Evolutionary conservation across 2,888 invertebrate genomes (phyloP), one percentile per base, ranked within the genome.

Genomic region (Drosophila demipolita): DNA sequence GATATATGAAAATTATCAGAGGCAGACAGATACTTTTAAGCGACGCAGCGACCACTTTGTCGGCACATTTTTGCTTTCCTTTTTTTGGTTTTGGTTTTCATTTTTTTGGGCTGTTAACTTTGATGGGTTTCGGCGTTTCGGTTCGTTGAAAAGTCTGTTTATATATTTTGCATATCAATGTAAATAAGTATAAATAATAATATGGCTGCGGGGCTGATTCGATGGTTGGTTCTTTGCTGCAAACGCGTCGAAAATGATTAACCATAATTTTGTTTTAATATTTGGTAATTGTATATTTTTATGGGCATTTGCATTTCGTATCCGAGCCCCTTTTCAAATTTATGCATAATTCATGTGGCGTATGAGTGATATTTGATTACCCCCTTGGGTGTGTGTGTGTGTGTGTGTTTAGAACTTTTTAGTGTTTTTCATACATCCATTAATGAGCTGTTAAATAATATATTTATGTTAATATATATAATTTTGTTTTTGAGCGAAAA

Each of bases 241-340:
- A 66, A 74, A 75, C 73, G 86, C 87, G 64, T 58, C 64, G 53
- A 63, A 82, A 90, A 84, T 90, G 73, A 87, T 89, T 84, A 83
- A 60, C 89, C 78, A 90, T 89, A 80, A 89, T 76, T 87, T 72
- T 73, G 72, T 72, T 87, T 89, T 82, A 90, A 79, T 89, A 87
- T 90, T 89, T 90, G 82, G 85, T 87, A 90, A 87, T 90, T 90
- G 89, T 87, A 90, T 89, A 89, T 81, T 81, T 89, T 87, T 72
- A 81, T 79, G 83, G 72, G 42, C 80, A 84, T 89, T 89, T 89
- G 85, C 81, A 81, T 71, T 78, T 57, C 45, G 59, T 35, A 45
- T 4, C 7, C 45, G 45, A 40, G 35, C 45, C 50, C 63, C 64
- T 48, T 71, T 70, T 60, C 42, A 48, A 50, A 73, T 61, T 69